Percentiles rank a stretch among this genome's conserved stretches.
Conservation (phyloP, 2,113 vertebrate genomes). For the Mustelus asterias region DNA sequence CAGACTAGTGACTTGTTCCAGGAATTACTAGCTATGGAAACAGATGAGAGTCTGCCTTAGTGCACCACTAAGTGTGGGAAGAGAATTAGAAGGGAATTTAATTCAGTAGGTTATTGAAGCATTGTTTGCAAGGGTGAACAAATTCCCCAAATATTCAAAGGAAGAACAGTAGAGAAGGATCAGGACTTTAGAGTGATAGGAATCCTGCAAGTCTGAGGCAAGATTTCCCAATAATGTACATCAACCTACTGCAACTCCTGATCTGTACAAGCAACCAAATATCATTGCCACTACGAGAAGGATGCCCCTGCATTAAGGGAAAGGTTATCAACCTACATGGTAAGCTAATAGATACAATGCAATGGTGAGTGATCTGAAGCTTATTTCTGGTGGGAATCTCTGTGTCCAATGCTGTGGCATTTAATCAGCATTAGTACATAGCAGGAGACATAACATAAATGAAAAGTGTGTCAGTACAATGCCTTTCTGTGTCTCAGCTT, state of each 20-base stretch:
- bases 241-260: not conserved
- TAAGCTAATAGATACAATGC: not conserved
- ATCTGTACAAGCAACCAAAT: not conserved
- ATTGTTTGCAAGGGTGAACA: not conserved
- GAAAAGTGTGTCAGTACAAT: constrained; percentile 19
- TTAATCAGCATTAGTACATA: not conserved
- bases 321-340: not conserved
- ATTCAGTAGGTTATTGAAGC: not conserved
- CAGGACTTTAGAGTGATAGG: not conserved
- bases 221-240: not conserved
- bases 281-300: not conserved
- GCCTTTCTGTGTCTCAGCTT: constrained; percentile 27
- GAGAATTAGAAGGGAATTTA: not conserved
- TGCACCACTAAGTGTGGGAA: too few species aligned
- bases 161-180: not conserved
- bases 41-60: too few species aligned
- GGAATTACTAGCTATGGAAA: too few species aligned
- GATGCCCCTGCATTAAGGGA: not conserved
- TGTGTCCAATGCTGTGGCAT: not conserved
- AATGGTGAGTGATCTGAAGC: not conserved
- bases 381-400: not conserved
- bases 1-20: too few species aligned
- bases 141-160: not conserved
- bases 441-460: not conserved
- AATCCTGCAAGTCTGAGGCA: not conserved